A percentile compares a stretch with the other conserved stretches of the same genome.
Evolutionary conservation across 2,888 invertebrate genomes (phyloP).

Genomic region (Corythucha ciliata): DNA sequence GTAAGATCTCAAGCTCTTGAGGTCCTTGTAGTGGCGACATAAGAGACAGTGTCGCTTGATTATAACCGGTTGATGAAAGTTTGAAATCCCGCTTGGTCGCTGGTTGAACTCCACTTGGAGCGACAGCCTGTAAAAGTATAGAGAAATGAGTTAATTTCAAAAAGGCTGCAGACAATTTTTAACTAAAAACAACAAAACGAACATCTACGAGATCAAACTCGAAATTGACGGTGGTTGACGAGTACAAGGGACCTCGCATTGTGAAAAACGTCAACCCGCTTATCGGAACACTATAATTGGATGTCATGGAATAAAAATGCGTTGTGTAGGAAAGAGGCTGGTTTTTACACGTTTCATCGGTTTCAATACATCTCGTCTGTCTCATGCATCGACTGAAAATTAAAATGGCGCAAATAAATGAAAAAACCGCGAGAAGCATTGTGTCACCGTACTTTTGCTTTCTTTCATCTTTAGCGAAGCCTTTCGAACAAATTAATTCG

Average conservation of each 20-base stretch:
- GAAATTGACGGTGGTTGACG: conserved; percentile 63
- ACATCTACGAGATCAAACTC: conserved; percentile 47
- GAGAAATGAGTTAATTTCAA: conserved; percentile 6
- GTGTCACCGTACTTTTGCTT: no score
- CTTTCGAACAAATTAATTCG: conserved; percentile 70
- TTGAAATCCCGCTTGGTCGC: conserved; percentile 43
- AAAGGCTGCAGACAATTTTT: neutral
- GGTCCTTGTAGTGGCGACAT: conserved; percentile 69
- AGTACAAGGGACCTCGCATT: conserved; percentile 70
- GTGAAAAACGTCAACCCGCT: conserved; percentile 71
- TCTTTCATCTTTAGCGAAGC: conserved; percentile 66
- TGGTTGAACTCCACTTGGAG: conserved; percentile 49
- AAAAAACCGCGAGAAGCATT: no score
- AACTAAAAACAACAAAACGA: conserved; percentile 6
- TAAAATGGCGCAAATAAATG: no score
- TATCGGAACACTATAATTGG: conserved; percentile 62
- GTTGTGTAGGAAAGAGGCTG: conserved; percentile 80
- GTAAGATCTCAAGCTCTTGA: conserved; percentile 79
- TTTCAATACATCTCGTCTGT: conserved; percentile 57
- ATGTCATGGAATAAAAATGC: conserved; percentile 87
- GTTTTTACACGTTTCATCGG: conserved; percentile 67
- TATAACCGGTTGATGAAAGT: conserved; percentile 47
- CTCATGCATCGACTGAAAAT: conserved; percentile 73
- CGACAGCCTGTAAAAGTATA: conserved; percentile 51
- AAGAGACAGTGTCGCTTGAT: conserved; percentile 68